Evolutionary conservation across 1,140 invertebrate genomes (phyloP).

Genomic region (Temnothorax nylanderi): DNA sequence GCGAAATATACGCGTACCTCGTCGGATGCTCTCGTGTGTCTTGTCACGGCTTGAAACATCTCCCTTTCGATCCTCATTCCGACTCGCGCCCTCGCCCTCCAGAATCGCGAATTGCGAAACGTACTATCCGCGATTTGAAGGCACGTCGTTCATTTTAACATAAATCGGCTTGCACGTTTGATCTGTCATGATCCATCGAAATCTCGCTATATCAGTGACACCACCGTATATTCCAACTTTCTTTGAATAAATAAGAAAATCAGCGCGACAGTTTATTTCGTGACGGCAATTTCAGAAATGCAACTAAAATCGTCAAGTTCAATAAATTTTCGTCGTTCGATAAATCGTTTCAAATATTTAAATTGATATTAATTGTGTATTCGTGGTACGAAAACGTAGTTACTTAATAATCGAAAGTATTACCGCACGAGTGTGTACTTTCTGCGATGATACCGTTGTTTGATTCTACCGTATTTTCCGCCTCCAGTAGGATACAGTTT

Average conservation of each 20-base stretch:
- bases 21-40: slow-evolving; percentile 60
- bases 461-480: slow-evolving; percentile 22
- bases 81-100: slow-evolving; percentile 32
- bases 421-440: neutral
- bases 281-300: neutral
- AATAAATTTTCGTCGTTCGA: neutral
- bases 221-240: neutral
- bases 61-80: slow-evolving; percentile 56
- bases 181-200: neutral
- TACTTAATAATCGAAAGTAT: neutral
- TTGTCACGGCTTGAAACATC: slow-evolving; percentile 61
- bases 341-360: neutral
- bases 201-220: slow-evolving; percentile 1
- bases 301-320: neutral
- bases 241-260: neutral
- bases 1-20: slow-evolving; percentile 56
- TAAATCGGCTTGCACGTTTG: slow-evolving; percentile 28
- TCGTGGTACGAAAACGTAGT: neutral
- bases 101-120: slow-evolving; percentile 45
- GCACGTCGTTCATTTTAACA: slow-evolving; percentile 45
- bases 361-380: neutral
- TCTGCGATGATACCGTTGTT: neutral
- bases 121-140: slow-evolving; percentile 48
- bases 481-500: slow-evolving; percentile 36
- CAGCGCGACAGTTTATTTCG: neutral